Base-by-base conservation (phyloP, 2,888 invertebrate genomes). In the Galerucella calmariensis region DNA sequence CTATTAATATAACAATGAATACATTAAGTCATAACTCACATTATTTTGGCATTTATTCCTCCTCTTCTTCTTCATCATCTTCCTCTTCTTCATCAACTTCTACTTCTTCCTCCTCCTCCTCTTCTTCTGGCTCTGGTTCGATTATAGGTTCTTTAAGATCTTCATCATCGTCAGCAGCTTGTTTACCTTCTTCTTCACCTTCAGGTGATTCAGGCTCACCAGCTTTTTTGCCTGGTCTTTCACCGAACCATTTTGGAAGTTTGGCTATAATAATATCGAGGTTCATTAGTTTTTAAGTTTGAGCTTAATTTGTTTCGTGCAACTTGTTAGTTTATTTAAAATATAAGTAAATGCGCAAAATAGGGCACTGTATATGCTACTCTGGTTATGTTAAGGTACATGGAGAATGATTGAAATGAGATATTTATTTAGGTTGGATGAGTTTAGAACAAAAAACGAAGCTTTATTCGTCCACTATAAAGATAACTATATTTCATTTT, bases 241-340 rank as follows among this genome's bases (percentile, higher is more conserved):
- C 97, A 84, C 97, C 96, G 92, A 96, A 96, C 97, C 97, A 97
- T 89, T 96, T 97, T 84, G 96, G 96, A 89, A 97, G 90, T 91
- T 94, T 94, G 91, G 96, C 97, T 96, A 88, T 20, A 56, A 56
- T 20, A 56, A 20, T 16, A 16, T 85, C 79, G 73, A 67, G 62
- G 78, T 72, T 75, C 79, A 78, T 78, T 69, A 65, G 73, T 75
- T 74, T 14, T 51, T 51, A 51, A 51, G 51, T 51, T 6, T 51
- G 48, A 51, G 6, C 5, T n/a, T 2, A 8, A n/a, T 12, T 51
- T 51, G 14, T 51, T n/a, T n/a, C 3, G 4, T 11, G 48, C 14
- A 51, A 8, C n/a, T 51, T n/a, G n/a, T 51, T 51, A 14, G 14
- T 51, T 5, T 14, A 6, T 51, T 14, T 51, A 14, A 14, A 51